A percentile compares a stretch with the other conserved stretches of the same genome.
Evolutionary conservation across 2,113 vertebrate genomes (phyloP).

Genomic region (Anhinga rufa): DNA sequence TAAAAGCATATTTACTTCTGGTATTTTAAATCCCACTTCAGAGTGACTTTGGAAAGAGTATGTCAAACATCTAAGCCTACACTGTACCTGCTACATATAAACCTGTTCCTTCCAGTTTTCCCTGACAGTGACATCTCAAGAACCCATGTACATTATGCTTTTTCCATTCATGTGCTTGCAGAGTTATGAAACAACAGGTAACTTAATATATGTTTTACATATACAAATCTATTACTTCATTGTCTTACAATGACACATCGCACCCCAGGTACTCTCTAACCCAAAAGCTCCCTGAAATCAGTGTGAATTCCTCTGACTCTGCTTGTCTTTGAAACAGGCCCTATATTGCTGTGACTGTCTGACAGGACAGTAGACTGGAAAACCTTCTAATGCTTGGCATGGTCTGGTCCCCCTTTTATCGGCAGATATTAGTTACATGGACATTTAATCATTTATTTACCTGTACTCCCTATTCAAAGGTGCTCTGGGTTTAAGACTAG

Average conservation of each 20-base stretch:
- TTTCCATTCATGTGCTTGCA: neutral
- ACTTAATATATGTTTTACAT: neutral
- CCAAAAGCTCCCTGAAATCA: neutral
- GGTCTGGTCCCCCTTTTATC: neutral
- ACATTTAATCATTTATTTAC: neutral
- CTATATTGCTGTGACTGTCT: neutral
- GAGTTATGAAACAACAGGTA: neutral
- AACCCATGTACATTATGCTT: neutral
- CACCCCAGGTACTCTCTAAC: neutral
- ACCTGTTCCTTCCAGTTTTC: neutral
- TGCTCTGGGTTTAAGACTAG: neutral
- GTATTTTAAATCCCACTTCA: neutral
- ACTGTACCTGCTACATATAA: neutral
- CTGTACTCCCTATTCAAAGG: neutral
- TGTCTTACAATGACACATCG: rapidly evolving
- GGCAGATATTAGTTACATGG: neutral
- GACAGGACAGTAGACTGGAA: neutral
- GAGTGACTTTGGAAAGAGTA: neutral
- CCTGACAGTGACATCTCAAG: neutral
- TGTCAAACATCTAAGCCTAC: neutral
- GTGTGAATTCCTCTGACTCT: neutral
- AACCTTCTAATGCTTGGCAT: neutral
- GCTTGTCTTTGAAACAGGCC: neutral
- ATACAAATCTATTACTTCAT: neutral
- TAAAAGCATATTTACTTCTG: neutral